Percentiles rank a stretch among this genome's conserved stretches.
phyloP scores from a whole-genome alignment of 2,888 invertebrate genomes.

The Epirrhoe alternata region DNA sequence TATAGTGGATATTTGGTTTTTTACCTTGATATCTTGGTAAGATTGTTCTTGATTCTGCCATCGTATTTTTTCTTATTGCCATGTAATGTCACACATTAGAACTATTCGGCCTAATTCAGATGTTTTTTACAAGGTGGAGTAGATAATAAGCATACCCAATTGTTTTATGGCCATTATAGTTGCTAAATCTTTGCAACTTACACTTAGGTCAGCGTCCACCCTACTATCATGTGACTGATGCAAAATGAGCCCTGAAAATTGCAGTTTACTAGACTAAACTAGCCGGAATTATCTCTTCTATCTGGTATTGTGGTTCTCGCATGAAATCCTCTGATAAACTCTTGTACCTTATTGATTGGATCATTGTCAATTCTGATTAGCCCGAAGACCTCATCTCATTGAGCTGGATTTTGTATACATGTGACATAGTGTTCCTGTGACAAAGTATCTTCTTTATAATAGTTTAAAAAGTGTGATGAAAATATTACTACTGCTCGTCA shows the following conservation, averaged over 20 bases:
- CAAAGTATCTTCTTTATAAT: no score
- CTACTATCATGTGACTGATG: constrained; percentile 59
- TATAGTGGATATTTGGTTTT: constrained; percentile 51
- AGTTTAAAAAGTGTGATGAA: no score
- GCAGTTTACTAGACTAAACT: neutral
- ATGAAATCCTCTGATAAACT: no score
- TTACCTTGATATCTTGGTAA: constrained; percentile 57
- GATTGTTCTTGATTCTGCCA: constrained; percentile 61
- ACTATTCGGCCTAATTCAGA: constrained; percentile 29
- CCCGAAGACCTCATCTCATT: no score
- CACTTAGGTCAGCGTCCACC: constrained; percentile 41
- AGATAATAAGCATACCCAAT: neutral
- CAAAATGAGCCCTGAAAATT: constrained; percentile 13
- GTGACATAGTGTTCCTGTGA: no score
- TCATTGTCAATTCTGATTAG: no score
- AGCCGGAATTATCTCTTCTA: neutral
- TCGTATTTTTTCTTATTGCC: constrained; percentile 50
- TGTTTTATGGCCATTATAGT: neutral
- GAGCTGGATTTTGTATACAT: no score
- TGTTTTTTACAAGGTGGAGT: constrained; percentile 9
- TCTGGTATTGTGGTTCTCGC: no score
- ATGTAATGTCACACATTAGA: constrained; percentile 55
- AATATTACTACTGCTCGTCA: no score
- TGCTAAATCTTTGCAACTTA: neutral
- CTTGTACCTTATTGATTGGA: no score